Conservation (phyloP, 2,797 vertebrate genomes). For the Balearica regulorum region DNA sequence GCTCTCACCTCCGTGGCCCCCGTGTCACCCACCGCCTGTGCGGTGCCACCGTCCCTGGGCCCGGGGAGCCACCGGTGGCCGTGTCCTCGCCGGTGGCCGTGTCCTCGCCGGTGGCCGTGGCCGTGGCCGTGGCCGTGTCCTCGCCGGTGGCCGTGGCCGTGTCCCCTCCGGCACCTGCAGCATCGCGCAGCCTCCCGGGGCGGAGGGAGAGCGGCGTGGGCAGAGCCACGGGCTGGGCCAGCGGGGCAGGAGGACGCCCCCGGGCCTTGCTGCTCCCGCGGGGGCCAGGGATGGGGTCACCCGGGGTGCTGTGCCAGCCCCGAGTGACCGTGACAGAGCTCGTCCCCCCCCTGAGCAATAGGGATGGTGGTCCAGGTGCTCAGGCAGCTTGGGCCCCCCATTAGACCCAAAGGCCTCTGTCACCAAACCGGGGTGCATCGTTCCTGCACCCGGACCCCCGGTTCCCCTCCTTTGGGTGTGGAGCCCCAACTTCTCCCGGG, state of each 20-base stretch:
- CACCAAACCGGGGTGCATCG: background rate
- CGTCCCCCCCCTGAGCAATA: rapidly evolving
- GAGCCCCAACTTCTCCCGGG: background rate
- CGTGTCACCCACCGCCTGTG: too few relatives aligned
- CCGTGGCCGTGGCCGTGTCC: background rate
- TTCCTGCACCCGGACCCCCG: background rate
- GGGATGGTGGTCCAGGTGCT: rapidly evolving
- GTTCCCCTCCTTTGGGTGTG: background rate
- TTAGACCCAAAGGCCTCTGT: background rate
- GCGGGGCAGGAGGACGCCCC: background rate
- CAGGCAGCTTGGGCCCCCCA: background rate
- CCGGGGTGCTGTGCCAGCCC: background rate
- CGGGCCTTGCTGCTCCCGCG: background rate
- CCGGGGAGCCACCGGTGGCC: background rate
- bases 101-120: background rate
- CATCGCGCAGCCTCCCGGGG: background rate
- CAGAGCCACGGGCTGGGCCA: background rate
- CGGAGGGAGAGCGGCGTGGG: background rate
- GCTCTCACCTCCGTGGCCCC: background rate
- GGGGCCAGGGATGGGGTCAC: background rate
- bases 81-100: background rate
- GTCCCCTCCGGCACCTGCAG: background rate
- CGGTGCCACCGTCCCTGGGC: background rate
- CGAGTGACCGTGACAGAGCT: background rate
- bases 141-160: background rate